Conservation (phyloP, 2,888 invertebrate species). For the Morinoia aosen region DNA sequence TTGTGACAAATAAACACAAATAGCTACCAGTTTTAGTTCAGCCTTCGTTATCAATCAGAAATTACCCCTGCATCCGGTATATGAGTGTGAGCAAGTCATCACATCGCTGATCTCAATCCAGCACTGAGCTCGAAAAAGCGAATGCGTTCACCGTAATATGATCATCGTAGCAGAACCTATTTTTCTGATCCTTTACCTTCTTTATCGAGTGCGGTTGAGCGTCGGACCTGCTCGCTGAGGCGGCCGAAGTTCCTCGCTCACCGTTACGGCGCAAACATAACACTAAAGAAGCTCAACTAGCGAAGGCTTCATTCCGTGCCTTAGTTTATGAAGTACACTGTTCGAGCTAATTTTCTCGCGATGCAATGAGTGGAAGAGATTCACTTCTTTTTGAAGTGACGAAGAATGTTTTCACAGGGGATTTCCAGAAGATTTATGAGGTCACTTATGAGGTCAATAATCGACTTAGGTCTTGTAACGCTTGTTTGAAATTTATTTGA, state of each 20-base stretch:
- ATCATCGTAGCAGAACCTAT: constrained; percentile 36
- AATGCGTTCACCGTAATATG: constrained; percentile 5
- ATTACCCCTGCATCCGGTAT: not conserved
- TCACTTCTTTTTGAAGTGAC: not conserved
- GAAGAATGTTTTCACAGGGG: not conserved
- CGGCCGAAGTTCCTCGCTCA: not conserved
- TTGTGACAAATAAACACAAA: too few species aligned
- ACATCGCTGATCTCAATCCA: not conserved
- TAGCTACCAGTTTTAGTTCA: not conserved
- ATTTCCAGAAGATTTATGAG: too few species aligned
- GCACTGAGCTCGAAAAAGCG: not conserved
- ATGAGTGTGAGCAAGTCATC: not conserved
- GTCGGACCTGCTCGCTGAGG: not conserved
- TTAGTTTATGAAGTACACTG: not conserved
- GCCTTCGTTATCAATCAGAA: not conserved
- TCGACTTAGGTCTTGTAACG: too few species aligned
- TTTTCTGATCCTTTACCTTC: constrained; percentile 5
- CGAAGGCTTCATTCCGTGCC: not conserved
- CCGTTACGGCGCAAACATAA: not conserved
- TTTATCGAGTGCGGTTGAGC: not conserved
- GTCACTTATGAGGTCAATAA: too few species aligned
- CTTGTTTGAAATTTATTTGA: too few species aligned
- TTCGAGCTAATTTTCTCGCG: not conserved
- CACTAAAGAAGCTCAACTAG: not conserved
- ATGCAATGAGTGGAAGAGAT: not conserved